phyloP scores from a whole-genome alignment of 2,113 vertebrate genomes.

The Nematolebias whitei region DNA sequence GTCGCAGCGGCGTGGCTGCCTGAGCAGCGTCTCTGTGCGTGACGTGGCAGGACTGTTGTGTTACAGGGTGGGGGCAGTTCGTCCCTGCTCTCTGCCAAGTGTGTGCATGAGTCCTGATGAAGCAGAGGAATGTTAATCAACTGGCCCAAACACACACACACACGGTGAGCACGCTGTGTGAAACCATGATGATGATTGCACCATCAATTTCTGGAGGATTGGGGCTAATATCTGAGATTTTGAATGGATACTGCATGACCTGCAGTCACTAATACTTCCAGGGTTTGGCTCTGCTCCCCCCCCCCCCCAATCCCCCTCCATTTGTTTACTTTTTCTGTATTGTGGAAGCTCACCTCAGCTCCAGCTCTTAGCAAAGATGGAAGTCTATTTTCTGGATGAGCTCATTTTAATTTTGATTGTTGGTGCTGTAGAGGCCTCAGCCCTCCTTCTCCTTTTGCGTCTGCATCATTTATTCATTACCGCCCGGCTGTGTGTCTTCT shows the following conservation, averaged over 20 bases:
- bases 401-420: conserved; percentile 69
- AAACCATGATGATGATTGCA: conserved; percentile 45
- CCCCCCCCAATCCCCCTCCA: conserved; percentile 8
- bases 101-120: conserved; percentile 71
- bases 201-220: conserved; percentile 26
- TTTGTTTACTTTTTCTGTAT: conserved; percentile 44
- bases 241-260: conserved; percentile 45
- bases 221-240: conserved; percentile 31
- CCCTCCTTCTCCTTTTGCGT: conserved; percentile 5
- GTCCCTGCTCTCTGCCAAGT: conserved; percentile 54
- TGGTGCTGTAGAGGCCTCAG: conserved; percentile 69
- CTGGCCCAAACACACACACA: conserved; percentile 53
- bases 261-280: conserved; percentile 73
- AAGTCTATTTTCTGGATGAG: conserved; percentile 65
- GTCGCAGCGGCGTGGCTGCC: conserved; percentile 40
- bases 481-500: no score
- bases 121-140: conserved; percentile 80
- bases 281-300: conserved; percentile 40
- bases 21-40: conserved; percentile 31
- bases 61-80: conserved; percentile 60
- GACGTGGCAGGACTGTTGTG: conserved; percentile 65
- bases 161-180: conserved; percentile 70
- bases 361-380: conserved; percentile 62
- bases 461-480: conserved; percentile 40
- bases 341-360: conserved; percentile 42